Percentiles rank a stretch among this genome's conserved stretches.
These are phyloP conservation scores for Zaprionus ornatus DNA, from an alignment of 1,140 invertebrate species.

Conservation along the genomic window DNA sequence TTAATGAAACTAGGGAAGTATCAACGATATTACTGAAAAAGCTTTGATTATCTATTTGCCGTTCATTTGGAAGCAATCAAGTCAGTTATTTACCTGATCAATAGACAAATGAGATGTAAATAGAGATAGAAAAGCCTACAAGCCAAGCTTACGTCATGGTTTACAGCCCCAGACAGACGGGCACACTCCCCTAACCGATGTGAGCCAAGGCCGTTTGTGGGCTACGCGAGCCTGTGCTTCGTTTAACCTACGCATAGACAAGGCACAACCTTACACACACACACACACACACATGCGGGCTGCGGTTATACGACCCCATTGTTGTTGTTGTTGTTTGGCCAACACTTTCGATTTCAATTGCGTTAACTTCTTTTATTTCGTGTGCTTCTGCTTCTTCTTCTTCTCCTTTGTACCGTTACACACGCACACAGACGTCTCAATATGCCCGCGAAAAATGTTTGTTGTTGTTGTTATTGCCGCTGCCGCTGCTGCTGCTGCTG, in stretches of 20 bases:
- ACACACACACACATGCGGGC: slow-evolving; percentile 17
- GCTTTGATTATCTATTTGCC: no score
- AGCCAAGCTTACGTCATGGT: slow-evolving; percentile 1
- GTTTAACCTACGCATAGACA: slow-evolving; percentile 27
- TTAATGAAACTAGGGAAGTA: no score
- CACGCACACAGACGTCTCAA: slow-evolving; percentile 23
- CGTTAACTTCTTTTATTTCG: slow-evolving; percentile 59
- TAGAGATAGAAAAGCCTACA: background rate
- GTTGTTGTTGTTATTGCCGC: slow-evolving; percentile 22
- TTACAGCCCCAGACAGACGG: slow-evolving; percentile 10
- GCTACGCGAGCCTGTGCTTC: slow-evolving; percentile 30
- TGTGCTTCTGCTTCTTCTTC: slow-evolving; percentile 15
- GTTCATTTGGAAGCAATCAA: no score
- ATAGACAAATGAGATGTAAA: background rate
- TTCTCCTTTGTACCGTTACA: background rate
- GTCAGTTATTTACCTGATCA: no score
- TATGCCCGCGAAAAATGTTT: slow-evolving; percentile 58
- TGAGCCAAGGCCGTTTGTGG: slow-evolving; percentile 48
- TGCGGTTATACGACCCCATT: slow-evolving; percentile 14
- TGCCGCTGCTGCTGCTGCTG: slow-evolving; percentile 41
- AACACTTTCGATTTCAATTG: slow-evolving; percentile 81
- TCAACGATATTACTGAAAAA: no score
- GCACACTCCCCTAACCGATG: slow-evolving; percentile 36
- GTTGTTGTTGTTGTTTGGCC: slow-evolving; percentile 41
- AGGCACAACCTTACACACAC: background rate